phyloP scores from a whole-genome alignment of 2,888 invertebrate genomes.

The Dione vanillae region DNA sequence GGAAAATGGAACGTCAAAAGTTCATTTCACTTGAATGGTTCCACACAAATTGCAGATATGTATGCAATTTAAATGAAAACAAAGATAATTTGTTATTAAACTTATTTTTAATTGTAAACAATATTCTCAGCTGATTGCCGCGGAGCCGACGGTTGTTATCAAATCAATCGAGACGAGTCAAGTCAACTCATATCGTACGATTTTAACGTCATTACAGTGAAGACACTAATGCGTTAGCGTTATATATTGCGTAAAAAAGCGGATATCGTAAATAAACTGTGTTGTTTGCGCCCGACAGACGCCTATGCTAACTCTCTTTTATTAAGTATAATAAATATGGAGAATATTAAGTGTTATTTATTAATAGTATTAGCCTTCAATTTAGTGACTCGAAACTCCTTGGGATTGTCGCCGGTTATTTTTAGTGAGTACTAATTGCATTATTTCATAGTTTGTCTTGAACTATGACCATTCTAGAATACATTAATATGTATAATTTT shows the following conservation, averaged over 20 bases:
- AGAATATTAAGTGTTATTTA: slow-evolving; percentile 58
- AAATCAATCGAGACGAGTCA: slow-evolving; percentile 49
- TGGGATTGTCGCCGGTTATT: slow-evolving; percentile 76
- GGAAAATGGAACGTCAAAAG: slow-evolving; percentile 12
- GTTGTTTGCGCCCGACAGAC: slow-evolving; percentile 22
- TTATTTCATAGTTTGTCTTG: slow-evolving; percentile 26
- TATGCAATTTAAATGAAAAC: slow-evolving; percentile 24
- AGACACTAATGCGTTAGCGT: slow-evolving; percentile 19
- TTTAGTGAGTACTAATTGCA: slow-evolving; percentile 68
- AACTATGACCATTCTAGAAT: slow-evolving; percentile 45
- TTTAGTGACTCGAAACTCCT: slow-evolving; percentile 65
- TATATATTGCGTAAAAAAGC: slow-evolving; percentile 45
- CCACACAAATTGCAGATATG: background rate
- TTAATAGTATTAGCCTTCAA: slow-evolving; percentile 54
- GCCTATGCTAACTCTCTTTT: slow-evolving; percentile 20
- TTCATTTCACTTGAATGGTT: slow-evolving; percentile 1
- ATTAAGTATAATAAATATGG: slow-evolving; percentile 56
- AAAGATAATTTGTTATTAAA: slow-evolving; percentile 45
- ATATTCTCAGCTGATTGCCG: slow-evolving; percentile 50
- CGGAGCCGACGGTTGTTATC: slow-evolving; percentile 48
- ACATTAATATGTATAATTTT: slow-evolving; percentile 1
- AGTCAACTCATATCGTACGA: slow-evolving; percentile 46
- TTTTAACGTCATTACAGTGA: slow-evolving; percentile 42
- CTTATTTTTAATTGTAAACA: slow-evolving; percentile 50
- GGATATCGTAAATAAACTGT: slow-evolving; percentile 34